A percentile compares a stretch with the other conserved stretches of the same genome.
Conservation (phyloP, 2,888 invertebrate genomes). For the Rhogogaster chlorosoma region DNA sequence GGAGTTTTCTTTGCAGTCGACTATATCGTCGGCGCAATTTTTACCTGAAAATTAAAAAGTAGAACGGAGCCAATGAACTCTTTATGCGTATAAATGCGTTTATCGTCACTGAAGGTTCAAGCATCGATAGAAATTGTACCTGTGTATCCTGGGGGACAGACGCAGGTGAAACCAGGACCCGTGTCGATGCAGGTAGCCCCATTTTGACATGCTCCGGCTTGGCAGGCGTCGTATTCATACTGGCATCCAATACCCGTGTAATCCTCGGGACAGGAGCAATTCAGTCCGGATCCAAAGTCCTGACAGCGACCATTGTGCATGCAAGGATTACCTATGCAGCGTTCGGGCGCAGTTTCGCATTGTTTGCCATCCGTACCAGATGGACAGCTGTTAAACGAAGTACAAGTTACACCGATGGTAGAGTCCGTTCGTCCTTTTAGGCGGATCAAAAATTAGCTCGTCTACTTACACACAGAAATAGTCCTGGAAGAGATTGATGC, state of each 20-base stretch:
- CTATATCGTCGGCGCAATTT: slow-evolving; percentile 94
- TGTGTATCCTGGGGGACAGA: slow-evolving; percentile 89
- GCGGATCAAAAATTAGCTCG: not conserved
- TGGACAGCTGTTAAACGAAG: slow-evolving; percentile 84
- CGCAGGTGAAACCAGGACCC: slow-evolving; percentile 91
- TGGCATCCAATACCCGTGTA: slow-evolving; percentile 94
- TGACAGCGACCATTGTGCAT: slow-evolving; percentile 98
- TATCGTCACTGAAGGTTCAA: slow-evolving; percentile 64
- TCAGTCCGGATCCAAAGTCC: slow-evolving; percentile 96
- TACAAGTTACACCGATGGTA: not conserved
- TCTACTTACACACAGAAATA: slow-evolving; percentile 92
- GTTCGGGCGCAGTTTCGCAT: slow-evolving; percentile 97
- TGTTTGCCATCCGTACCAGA: slow-evolving; percentile 98
- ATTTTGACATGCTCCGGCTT: slow-evolving; percentile 93
- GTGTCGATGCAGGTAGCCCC: slow-evolving; percentile 95
- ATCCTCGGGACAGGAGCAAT: slow-evolving; percentile 94
- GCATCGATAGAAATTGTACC: slow-evolving; percentile 73
- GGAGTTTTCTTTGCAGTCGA: slow-evolving; percentile 95
- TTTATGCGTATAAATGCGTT: not conserved
- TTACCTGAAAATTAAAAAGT: slow-evolving; percentile 79
- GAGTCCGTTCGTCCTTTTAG: not conserved
- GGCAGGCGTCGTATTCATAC: slow-evolving; percentile 96
- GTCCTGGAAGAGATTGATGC: slow-evolving; percentile 95
- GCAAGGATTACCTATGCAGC: slow-evolving; percentile 94
- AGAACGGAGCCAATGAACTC: slow-evolving; percentile 51